phyloP scores from a whole-genome alignment of 2,113 vertebrate species.

The Isurus oxyrinchus region DNA sequence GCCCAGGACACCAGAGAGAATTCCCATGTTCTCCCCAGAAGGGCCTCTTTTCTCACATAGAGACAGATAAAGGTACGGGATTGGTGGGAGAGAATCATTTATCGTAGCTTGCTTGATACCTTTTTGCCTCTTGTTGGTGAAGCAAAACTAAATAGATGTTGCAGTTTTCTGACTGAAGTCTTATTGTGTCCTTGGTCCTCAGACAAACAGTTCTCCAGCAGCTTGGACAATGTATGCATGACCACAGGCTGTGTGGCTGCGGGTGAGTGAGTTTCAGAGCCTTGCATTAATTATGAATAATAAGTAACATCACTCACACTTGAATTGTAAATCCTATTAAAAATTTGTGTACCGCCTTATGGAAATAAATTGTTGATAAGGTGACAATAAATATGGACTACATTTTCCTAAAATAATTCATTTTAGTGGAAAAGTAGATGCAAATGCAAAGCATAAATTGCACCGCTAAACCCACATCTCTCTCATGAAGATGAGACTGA shows the following conservation, averaged over 20 bases:
- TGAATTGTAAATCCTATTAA: not conserved
- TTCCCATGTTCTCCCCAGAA: not conserved
- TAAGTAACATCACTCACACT: not conserved
- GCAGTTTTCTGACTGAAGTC: not conserved
- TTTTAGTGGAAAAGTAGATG: not conserved
- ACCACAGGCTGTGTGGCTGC: conserved; percentile 79
- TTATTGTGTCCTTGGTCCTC: conserved; percentile 40
- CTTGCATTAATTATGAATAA: not conserved
- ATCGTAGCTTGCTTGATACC: not conserved
- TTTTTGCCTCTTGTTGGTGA: not conserved
- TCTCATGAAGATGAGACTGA: not conserved
- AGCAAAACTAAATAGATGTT: not conserved
- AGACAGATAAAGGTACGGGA: not conserved
- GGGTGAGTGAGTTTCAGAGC: conserved; percentile 59
- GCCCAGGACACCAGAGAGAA: not conserved
- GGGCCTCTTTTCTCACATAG: not conserved
- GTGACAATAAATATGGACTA: not conserved
- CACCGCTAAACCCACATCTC: not conserved
- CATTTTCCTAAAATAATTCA: not conserved
- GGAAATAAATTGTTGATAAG: not conserved
- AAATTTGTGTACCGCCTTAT: not conserved
- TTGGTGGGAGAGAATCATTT: not conserved
- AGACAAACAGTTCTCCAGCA: conserved; percentile 53
- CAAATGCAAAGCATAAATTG: not conserved
- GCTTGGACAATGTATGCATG: conserved; percentile 59